Conservation (phyloP, 2,797 vertebrate genomes). For the Lepilemur septentrionalis region DNA sequence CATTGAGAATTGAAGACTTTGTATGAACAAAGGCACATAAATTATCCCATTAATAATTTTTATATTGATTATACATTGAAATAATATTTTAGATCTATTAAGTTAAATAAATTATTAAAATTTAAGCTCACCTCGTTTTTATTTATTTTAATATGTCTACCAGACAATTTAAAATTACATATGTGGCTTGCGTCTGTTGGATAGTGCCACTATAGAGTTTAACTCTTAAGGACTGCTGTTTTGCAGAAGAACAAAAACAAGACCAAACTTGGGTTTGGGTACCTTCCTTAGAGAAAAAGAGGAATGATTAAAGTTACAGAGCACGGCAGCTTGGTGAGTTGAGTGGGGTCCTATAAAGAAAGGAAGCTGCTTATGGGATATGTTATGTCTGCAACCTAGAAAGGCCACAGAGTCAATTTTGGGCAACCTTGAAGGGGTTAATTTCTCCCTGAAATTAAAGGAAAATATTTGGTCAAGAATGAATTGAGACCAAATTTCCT, state of each 20-base stretch:
- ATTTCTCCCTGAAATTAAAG: not conserved
- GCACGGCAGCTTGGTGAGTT: not conserved
- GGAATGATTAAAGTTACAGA: not conserved
- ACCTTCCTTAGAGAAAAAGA: not conserved
- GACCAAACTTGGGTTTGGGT: not conserved
- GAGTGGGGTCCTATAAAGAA: not conserved
- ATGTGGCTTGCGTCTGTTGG: not conserved
- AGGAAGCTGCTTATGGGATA: not conserved
- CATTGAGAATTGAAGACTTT: not conserved
- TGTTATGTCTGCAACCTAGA: not conserved
- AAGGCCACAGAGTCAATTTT: not conserved
- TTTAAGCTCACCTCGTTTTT: not conserved
- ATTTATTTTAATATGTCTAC: not conserved
- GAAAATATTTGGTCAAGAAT: constrained; percentile 16
- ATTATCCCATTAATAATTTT: not conserved
- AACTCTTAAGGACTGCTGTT: not conserved
- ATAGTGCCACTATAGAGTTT: not conserved
- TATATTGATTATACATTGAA: not conserved
- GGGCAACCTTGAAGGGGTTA: not conserved
- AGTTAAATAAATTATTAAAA: not conserved
- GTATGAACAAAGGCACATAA: not conserved
- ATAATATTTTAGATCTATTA: not conserved
- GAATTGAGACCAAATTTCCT: not conserved
- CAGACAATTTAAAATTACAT: not conserved
- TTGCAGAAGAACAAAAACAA: not conserved